Evolutionary conservation across 2,113 vertebrate species (phyloP), one percentile per base, ranked within the genome.

Genomic region (Epinephelus lanceolatus): DNA sequence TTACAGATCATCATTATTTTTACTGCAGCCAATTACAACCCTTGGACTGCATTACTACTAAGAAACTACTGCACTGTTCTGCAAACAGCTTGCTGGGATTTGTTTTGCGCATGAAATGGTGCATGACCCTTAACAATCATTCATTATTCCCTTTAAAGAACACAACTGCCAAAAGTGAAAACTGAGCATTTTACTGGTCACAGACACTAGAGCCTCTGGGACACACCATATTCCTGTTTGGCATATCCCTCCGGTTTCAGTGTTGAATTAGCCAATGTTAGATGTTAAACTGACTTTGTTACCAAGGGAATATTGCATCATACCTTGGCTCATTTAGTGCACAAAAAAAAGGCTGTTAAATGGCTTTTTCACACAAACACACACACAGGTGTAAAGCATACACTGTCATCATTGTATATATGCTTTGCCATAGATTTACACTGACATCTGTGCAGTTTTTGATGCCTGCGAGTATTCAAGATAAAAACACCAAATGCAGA

Each of bases 261-360:
- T 65, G 49, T 25, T 62, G 19, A 72, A 53, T 62, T 18, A 45
- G 73, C 27, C 65, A 40, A 47, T 25, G 51, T 56, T 45, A 40
- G 33, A 37, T 18, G 60, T 75, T 77, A 25, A 17, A 61, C 53
- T 66, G n/a, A 66, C n/a, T 25, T 59, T n/a, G 10, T 19, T 69
- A 76, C 33, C 68, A 27, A 14, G 57, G 83, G 83, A 85, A 40
- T 55, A 83, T 85, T 88, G 65, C 87, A 81, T 86, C 85, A 90
- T 69, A 19, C 33, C 30, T 18, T 55, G 71, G 56, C 51, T 59
- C 51, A 74, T 77, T 87, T 72, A 80, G 51, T 65, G 72, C 14
- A 78, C 56, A 63, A 77, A 82, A 27, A 27, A 30, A 4, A 53
- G 30, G 15, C 25, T 53, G 33, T 79, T 65, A n/a, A 88, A 81